Base-by-base conservation (phyloP, 2,113 vertebrate genomes). In the Epinephelus lanceolatus region DNA sequence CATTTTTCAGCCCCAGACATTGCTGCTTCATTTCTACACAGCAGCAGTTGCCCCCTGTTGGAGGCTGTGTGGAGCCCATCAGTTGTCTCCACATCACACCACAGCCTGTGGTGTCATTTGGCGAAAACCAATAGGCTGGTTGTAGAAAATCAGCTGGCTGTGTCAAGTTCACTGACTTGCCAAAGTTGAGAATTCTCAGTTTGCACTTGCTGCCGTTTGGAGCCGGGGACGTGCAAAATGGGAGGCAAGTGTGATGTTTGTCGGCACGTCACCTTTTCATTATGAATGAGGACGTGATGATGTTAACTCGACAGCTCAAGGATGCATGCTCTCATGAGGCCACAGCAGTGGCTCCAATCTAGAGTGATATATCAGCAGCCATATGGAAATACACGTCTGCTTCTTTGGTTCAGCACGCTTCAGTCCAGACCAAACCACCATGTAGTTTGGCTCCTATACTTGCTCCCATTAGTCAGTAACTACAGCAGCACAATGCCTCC, bases 161-260 rank as follows among this genome's bases (percentile, higher is more conserved):
- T 49, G 49, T n/a, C 12, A n/a, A 40, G 8, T 72, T 74, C 37
- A 57, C 52, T 21, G 30, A 53, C 21, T 10, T 12, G 45, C 27
- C 10, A 23, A 42, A 68, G 67, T 40, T 25, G 42, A 5, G 37
- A 59, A 30, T 71, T 6, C 37, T 56, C 37, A 19, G n/a, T 37
- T 15, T 42, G 33, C 33, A 2, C 15, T 74, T 27, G 6, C 18
- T 17, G 37, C 55, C 55, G 55, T 72, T 56, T 67, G 55, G 61
- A 74, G 55, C 42, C 0, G 2, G 9, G 18, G 6, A 25, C 62
- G 65, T 68, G 52, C 55, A 71, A 81, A 83, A 78, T n/a, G 1
- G 75, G 76, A 78, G 49, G 59, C 53, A 57, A 30, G 63, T 25
- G 47, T 76, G 47, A 77, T 67, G 72, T 86, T 83, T 88, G 69